Conservation (phyloP, 2,113 vertebrate species). For the Anseranas semipalmata region DNA sequence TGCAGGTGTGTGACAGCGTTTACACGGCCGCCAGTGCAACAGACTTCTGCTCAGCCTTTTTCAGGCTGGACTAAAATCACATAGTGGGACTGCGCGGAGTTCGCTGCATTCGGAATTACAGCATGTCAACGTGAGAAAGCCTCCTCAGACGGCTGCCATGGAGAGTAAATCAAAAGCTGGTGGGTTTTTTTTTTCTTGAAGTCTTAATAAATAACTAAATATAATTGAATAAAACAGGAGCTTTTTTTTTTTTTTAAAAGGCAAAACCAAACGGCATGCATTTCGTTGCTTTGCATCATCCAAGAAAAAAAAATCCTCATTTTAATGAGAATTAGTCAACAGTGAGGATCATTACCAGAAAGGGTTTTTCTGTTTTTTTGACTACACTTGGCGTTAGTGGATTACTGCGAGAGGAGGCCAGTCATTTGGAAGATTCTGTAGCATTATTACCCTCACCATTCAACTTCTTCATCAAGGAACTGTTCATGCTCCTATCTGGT, state of each 20-base stretch:
- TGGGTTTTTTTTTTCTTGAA: slow-evolving; percentile 2
- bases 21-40: slow-evolving; percentile 12
- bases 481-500: slow-evolving; percentile 23
- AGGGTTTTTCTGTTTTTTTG: slow-evolving; percentile 46
- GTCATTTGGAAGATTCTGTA: slow-evolving; percentile 47
- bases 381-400: slow-evolving; percentile 46
- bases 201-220: slow-evolving; percentile 49
- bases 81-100: slow-evolving; percentile 44
- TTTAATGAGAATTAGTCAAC: slow-evolving; percentile 58
- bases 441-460: neutral
- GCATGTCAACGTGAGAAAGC: slow-evolving; percentile 57
- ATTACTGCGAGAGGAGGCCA: slow-evolving; percentile 60
- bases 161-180: slow-evolving; percentile 44
- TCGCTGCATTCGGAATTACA: slow-evolving; percentile 61
- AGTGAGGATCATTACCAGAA: slow-evolving; percentile 55
- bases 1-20: slow-evolving; percentile 60
- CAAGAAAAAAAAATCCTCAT: slow-evolving; percentile 27
- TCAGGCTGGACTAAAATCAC: slow-evolving; percentile 54
- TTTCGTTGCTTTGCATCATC: slow-evolving; percentile 47
- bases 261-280: slow-evolving; percentile 42
- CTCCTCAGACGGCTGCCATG: slow-evolving; percentile 54
- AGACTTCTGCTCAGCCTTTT: slow-evolving; percentile 36
- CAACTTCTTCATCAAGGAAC: slow-evolving; percentile 60
- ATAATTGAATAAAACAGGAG: slow-evolving; percentile 34
- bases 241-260: neutral